Evolutionary conservation across 1,140 invertebrate species (phyloP), one percentile per base, ranked within the genome.

Genomic region (Zaprionus ghesquierei): DNA sequence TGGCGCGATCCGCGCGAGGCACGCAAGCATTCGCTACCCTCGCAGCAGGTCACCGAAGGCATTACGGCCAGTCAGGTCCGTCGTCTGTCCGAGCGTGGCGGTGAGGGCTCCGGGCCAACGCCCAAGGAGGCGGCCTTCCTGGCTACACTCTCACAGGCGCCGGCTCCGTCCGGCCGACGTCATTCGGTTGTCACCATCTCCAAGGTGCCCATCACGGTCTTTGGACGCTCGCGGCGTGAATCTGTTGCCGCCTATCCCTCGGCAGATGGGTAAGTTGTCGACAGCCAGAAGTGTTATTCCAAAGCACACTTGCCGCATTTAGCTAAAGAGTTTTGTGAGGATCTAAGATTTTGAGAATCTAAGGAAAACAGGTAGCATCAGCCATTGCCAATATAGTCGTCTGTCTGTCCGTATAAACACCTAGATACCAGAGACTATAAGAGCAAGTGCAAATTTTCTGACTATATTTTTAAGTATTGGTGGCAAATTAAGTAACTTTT

Each of bases 181-280:
- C 96, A 97, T 91, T 97, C 96, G 10, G 96, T 97, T 15, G 96
- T 97, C 5, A 97, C 96, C 58, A 97, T 97, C 71, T 96, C 95
- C 0, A 94, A 94, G 91, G 95, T 96, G 23, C 96, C 96, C 4
- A 93, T 94, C 44, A 94, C 95, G 0, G 89, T 96, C 0, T 96
- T 97, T 79, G 95, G 95, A 0, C 93, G 95, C 20, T 95, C 94
- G 58, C 94, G 96, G 1, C 94, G 96, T 5, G 96, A 97, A 92
- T 96, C 96, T 23, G 95, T 97, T 53, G 95, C 96, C 2, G 95
- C 95, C 0, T 96, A 95, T 80, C 95, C 96, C 1, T 92, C 94
- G 95, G 18, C 92, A 93, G 63, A 92, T 41, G 77, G 79, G 82
- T 87, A 35, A 73, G 77, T 72, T 6, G 5, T 6, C 5, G 25